Percentiles rank a stretch among this genome's conserved stretches.
These are phyloP conservation scores for Alviniconcha strummeri DNA, from an alignment of 2,888 invertebrate genomes.

Conservation along the genomic window DNA sequence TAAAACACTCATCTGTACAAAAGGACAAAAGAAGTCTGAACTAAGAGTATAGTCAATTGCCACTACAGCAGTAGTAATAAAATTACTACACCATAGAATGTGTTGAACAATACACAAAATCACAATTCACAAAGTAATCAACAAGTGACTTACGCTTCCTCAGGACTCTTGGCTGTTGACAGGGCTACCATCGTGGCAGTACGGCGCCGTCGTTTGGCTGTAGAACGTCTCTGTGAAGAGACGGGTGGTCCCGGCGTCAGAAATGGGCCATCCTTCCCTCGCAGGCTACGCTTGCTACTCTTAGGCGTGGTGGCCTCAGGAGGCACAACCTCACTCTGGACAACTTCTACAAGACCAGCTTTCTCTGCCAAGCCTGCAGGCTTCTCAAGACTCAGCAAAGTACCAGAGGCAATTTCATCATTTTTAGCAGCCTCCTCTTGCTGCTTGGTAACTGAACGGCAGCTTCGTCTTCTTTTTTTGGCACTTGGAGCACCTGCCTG, in stretches of 20 bases:
- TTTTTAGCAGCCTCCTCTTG: neutral
- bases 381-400: too few relatives aligned
- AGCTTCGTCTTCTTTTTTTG: neutral
- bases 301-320: neutral
- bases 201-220: conserved; percentile 48
- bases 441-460: conserved; percentile 7
- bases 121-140: neutral
- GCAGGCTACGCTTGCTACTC: neutral
- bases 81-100: too few relatives aligned
- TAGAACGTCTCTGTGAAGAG: conserved; percentile 47
- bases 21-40: too few relatives aligned
- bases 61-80: too few relatives aligned
- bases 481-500: neutral
- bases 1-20: too few relatives aligned
- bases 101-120: neutral
- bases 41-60: too few relatives aligned
- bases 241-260: conserved; percentile 41
- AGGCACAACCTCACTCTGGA: neutral
- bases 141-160: conserved; percentile 52
- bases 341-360: neutral
- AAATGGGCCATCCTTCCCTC: conserved; percentile 30
- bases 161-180: conserved; percentile 51
- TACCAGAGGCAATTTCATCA: neutral
- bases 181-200: conserved; percentile 38
- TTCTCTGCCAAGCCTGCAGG: neutral